Percentiles rank a stretch among this genome's conserved stretches.
Evolutionary conservation across 2,797 vertebrate species (phyloP).

Genomic region (Cetoscarus ocellatus): DNA sequence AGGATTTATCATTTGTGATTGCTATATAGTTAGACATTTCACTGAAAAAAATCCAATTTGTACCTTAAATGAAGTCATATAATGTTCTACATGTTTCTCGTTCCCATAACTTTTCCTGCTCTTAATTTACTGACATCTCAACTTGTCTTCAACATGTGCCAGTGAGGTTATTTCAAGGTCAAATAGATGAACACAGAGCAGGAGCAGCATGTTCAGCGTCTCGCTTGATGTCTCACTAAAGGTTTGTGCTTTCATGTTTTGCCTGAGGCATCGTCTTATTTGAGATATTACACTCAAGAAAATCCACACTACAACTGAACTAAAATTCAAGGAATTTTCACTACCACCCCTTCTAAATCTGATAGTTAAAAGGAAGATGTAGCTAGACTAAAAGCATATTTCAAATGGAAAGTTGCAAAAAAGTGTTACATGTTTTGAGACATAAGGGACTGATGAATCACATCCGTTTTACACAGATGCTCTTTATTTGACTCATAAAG

Average conservation of each 20-base stretch:
- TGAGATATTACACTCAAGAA: neutral
- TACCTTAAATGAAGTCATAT: no score
- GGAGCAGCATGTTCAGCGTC: neutral
- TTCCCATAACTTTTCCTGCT: neutral
- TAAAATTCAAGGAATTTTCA: neutral
- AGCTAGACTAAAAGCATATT: neutral
- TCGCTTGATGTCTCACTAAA: neutral
- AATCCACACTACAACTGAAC: neutral
- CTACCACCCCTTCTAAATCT: neutral
- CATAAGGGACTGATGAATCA: conserved; percentile 5
- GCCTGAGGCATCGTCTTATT: neutral
- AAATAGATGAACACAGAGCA: neutral
- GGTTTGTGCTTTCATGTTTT: neutral
- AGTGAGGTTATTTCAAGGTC: neutral
- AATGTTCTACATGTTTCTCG: neutral
- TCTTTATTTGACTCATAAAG: conserved; percentile 12
- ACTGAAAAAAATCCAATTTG: no score
- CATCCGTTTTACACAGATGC: conserved; percentile 9
- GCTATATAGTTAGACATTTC: no score
- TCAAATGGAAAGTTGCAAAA: neutral
- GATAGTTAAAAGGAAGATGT: neutral
- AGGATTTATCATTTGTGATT: no score
- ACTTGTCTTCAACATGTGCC: neutral
- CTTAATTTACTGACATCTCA: neutral
- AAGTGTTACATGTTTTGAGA: neutral